Evolutionary conservation across 2,113 vertebrate species (phyloP).

Genomic region (Zootoca vivipara): DNA sequence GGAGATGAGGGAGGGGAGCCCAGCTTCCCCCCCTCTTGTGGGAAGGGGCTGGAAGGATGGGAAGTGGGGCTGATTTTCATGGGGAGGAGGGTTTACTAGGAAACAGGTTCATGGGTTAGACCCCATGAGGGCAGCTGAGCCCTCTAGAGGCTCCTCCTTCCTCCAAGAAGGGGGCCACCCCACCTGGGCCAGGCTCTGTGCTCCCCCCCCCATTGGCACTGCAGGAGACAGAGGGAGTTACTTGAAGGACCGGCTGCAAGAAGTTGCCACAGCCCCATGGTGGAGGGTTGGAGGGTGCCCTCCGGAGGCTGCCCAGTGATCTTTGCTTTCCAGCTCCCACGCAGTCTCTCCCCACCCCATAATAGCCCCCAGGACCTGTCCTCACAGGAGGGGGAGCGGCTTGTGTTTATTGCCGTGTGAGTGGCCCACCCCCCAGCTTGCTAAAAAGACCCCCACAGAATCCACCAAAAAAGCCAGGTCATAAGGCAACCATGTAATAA

Average conservation of each 20-base stretch:
- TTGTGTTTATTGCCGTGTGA: too few species aligned
- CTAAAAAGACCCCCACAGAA: not conserved
- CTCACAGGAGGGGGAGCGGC: not conserved
- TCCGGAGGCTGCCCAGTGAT: conserved; percentile 50
- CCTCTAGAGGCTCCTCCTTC: too few species aligned
- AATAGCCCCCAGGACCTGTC: conserved; percentile 62
- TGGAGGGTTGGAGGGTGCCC: conserved; percentile 35
- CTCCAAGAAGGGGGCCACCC: too few species aligned
- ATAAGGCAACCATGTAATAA: not conserved
- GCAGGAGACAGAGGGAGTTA: not conserved
- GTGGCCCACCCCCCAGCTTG: not conserved
- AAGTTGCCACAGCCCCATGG: not conserved
- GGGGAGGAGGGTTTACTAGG: too few species aligned
- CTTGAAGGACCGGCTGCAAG: too few species aligned
- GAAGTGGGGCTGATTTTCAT: too few species aligned
- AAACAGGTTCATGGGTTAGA: too few species aligned
- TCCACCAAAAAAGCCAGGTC: not conserved
- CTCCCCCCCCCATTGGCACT: too few species aligned
- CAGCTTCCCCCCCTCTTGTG: too few species aligned
- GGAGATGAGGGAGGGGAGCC: not conserved
- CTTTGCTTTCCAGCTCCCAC: conserved; percentile 39
- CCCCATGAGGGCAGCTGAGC: too few species aligned
- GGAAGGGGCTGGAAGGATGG: too few species aligned
- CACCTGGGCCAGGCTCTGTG: too few species aligned
- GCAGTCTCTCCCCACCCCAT: conserved; percentile 50